Base-by-base conservation (phyloP, 1,140 invertebrate genomes). In the Scaptomyza pallida region DNA sequence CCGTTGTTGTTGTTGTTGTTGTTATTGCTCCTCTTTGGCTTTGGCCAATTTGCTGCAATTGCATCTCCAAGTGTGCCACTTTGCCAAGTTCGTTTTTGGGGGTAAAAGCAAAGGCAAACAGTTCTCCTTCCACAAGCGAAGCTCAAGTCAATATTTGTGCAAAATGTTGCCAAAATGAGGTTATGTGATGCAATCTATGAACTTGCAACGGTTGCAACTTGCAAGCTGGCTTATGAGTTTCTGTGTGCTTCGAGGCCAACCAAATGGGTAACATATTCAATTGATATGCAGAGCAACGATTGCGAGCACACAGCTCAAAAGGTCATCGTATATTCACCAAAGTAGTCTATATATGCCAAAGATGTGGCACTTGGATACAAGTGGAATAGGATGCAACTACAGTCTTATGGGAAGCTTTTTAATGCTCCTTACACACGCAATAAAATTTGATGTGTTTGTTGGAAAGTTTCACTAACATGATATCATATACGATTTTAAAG, bases 1-100 rank as follows among this genome's bases (percentile, higher is more conserved):
- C 51, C 8, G 37, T 44, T 55, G 45, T 55, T 40, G 37, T 16
- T 54, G 35, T 65, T 41, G 56, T 57, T 78, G 19, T 57, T 68
- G 19, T 26, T 60, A 16, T n/a, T 56, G 62, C 62, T 67, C 51
- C 61, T 72, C 61, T 64, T 57, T 72, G 45, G 62, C 48, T 54
- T 52, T 76, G 77, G 69, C 78, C 78, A 81, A 81, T 81, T 81
- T 81, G 78, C 78, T 59, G 78, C 78, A 82, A 81, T 82, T 78
- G 71, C 55, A 74, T 48, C 61, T 57, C 63, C 73, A 73, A 82
- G 78, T 81, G 78, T 81, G 78, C 78, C 74, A 81, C 73, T 82
- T 81, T 43, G 26, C 51, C 60, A 64, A 59, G 55, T 72, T 72
- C 52, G 69, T 52, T 30, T 65, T 56, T 13, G 54, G 62, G 48